Evolutionary conservation across 2,888 invertebrate genomes (phyloP).

Genomic region (Tortricodes alternella): DNA sequence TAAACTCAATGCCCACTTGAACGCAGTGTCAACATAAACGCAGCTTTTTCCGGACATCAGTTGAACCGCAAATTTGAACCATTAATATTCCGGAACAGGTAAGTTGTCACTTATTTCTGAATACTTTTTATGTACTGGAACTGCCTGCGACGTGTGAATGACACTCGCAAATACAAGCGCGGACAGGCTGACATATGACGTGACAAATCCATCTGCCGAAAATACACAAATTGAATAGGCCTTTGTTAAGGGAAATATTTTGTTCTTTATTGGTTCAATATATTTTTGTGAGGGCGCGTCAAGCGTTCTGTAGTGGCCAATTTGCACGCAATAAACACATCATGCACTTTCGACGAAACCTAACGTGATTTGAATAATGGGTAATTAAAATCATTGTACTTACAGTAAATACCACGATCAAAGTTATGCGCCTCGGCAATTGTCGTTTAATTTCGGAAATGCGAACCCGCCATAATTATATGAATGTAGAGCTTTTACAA

Average conservation of each 20-base stretch:
- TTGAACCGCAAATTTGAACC: too few relatives aligned
- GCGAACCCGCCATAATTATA: too few relatives aligned
- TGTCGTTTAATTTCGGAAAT: too few relatives aligned
- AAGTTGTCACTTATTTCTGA: slow-evolving; percentile 6
- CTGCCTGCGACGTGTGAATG: slow-evolving; percentile 31
- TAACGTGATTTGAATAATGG: not conserved
- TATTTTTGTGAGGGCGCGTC: slow-evolving; percentile 6
- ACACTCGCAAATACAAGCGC: slow-evolving; percentile 32
- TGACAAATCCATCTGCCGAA: slow-evolving; percentile 53
- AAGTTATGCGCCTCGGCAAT: too few relatives aligned
- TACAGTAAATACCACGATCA: too few relatives aligned
- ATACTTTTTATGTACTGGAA: slow-evolving; percentile 22
- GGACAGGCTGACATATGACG: slow-evolving; percentile 51
- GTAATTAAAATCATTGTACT: not conserved
- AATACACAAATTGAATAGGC: slow-evolving; percentile 43
- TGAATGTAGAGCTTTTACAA: too few relatives aligned
- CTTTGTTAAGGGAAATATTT: slow-evolving; percentile 36
- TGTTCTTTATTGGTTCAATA: slow-evolving; percentile 18
- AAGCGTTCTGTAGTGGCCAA: slow-evolving; percentile 14
- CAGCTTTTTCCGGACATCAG: too few relatives aligned
- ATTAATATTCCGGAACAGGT: not conserved
- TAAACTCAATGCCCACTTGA: too few relatives aligned
- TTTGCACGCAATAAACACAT: slow-evolving; percentile 13
- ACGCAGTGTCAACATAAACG: too few relatives aligned
- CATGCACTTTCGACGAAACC: not conserved